Evolutionary conservation across 2,888 invertebrate species (phyloP), one percentile per base, ranked within the genome.

Genomic region (Eupithecia inturbata): DNA sequence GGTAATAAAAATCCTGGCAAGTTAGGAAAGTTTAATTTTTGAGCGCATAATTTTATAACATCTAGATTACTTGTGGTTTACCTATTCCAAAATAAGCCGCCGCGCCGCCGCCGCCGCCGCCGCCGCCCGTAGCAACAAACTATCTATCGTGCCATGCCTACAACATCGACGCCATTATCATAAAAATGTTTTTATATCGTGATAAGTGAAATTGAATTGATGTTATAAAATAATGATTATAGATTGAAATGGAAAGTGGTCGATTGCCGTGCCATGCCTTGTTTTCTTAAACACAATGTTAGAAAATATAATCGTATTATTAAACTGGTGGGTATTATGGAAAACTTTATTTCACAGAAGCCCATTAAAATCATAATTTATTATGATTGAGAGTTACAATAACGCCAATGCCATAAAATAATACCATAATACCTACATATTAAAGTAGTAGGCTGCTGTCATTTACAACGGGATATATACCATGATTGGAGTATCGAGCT

Each of bases 161-260:
- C 26, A 64, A 57, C 26, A 64, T 64, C 63, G 63, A 33, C 4
- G n/a, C 63, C 36, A 64, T 64, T 64, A 64, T 64, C 63, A 33
- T 64, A 64, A 64, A 64, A 64, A 12, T 64, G 36, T 64, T 79
- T 71, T 76, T 77, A 78, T 72, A 76, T 76, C 71, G 78, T 78
- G 78, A 78, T 64, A 64, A 64, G 63, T 64, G 33, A 64, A 64
- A 64, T 64, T n/a, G 63, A 64, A 64, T 64, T 36, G 63, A 64
- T 64, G n/a, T 64, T 64, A 62, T 62, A 62, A 62, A 62, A 62
- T 62, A 62, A 62, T 22, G 53, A 53, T 53, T 53, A 53, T 26
- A 28, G 60, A 9, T 62, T 62, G 60, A 62, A 62, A 62, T 62
- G 28, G 28, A 26, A 62, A 62, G 28, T 62, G 60, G 60, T 16